phyloP scores from a whole-genome alignment of 1,140 invertebrate genomes.

The Seison nebaliae region DNA sequence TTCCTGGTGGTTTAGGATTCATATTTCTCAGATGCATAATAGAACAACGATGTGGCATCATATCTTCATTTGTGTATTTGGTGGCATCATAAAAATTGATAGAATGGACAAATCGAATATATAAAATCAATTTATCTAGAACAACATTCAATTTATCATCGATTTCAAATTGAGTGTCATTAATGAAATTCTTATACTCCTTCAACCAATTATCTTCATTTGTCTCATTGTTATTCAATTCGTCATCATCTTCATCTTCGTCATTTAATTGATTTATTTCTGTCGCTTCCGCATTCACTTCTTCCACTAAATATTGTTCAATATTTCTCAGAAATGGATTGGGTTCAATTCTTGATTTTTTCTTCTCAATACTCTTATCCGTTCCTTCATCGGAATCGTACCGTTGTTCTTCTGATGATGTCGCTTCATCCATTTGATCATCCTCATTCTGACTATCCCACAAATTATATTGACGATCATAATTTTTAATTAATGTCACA shows the following conservation, averaged over 20 bases:
- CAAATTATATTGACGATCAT: constrained; percentile 53
- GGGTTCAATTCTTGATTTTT: constrained; percentile 17
- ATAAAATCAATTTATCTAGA: constrained; percentile 55
- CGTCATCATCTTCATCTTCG: not conserved
- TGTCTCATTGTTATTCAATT: not conserved
- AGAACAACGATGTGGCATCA: constrained; percentile 94
- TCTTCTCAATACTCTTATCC: not conserved
- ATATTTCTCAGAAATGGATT: constrained; percentile 90
- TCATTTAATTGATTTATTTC: constrained; percentile 47
- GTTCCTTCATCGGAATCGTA: not conserved
- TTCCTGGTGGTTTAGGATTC: no score
- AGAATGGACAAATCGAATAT: constrained; percentile 81
- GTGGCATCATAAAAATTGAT: constrained; percentile 96
- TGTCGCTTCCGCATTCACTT: constrained; percentile 88
- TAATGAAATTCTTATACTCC: constrained; percentile 15
- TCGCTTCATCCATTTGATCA: constrained; percentile 21
- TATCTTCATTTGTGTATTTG: constrained; percentile 95
- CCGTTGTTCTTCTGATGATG: not conserved
- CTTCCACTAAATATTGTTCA: constrained; percentile 88
- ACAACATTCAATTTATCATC: constrained; percentile 49
- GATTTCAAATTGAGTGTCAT: constrained; percentile 39
- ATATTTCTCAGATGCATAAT: constrained; percentile 86
- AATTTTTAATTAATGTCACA: constrained; percentile 71
- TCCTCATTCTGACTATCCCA: constrained; percentile 38
- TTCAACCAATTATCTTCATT: not conserved